Base-by-base conservation (phyloP, 2,888 invertebrate species). In the Malthinus flaveolus region DNA sequence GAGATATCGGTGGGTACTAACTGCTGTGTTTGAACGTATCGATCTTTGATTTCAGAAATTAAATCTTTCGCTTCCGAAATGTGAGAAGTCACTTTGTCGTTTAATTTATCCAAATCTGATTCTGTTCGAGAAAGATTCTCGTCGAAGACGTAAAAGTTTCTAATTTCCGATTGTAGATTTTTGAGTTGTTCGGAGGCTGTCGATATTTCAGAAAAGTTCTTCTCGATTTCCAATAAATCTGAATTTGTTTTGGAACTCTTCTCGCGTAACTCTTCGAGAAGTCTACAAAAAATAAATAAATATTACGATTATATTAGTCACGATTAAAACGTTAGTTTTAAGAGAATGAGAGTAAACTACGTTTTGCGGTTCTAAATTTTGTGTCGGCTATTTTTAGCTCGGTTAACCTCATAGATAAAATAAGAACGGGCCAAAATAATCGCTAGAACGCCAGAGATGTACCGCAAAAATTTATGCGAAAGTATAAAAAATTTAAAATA, bases 161-260 rank as follows among this genome's bases (percentile, higher is more conserved):
- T 82, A 64, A 90, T 84, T 78, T 87, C 85, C 63, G 85, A 83
- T 71, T 86, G 83, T 64, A 87, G 82, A 56, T 83, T 83, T 74
- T 87, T 86, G 68, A 93, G 83, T 71, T 82, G 82, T 71, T 85
- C 85, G 72, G 87, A 87, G 75, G 89, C 83, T 71, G 85, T 82
- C 64, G 87, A 85, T 73, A 91, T 87, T 72, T 84, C 85, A 73
- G 83, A 83, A 77, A 91, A 87, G 75, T 87, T 84, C 73, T 84
- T 83, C 74, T 89, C 87, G 77, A 95, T 88, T 79, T 88, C 86
- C 73, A 87, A 84, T 74, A 92, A 84, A 77, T 92, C 89, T 74
- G 86, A 85, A 78, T 84, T 85, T 73, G 88, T 85, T 79, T 89
- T 90, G 71, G 84, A 83, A 76, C 87, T 85, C 81, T 89, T 90